A percentile compares a stretch with the other conserved stretches of the same genome.
Evolutionary conservation across 2,113 vertebrate species (phyloP).

Genomic region (Dinomys branickii): DNA sequence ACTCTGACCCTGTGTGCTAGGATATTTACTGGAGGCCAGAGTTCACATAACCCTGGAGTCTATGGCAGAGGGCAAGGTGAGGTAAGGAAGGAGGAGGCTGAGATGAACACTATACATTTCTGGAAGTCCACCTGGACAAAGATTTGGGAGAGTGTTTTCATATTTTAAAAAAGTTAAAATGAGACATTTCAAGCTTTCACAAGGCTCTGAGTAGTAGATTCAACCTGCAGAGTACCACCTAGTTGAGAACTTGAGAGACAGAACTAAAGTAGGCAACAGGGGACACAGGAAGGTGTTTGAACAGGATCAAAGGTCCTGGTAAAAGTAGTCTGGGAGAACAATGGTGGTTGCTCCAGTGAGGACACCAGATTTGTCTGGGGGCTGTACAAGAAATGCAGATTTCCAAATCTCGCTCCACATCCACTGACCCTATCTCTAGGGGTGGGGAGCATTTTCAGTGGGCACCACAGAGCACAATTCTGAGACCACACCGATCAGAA

Average conservation of each 20-base stretch:
- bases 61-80: not conserved
- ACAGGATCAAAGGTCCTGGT: not conserved
- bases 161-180: slow-evolving; percentile 11
- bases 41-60: not conserved
- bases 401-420: not conserved
- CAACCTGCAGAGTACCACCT: not conserved
- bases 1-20: not conserved
- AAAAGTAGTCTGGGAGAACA: not conserved
- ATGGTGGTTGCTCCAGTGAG: not conserved
- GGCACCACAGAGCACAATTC: not conserved
- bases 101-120: not conserved
- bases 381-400: not conserved
- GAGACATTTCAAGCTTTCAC: not conserved
- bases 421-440: not conserved
- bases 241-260: not conserved
- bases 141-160: not conserved
- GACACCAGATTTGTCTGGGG: not conserved
- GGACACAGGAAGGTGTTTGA: not conserved
- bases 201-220: not conserved
- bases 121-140: not conserved
- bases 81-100: not conserved
- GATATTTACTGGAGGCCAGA: not conserved
- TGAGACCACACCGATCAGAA: not conserved
- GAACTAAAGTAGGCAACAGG: not conserved
- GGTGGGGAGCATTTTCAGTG: not conserved